Evolutionary conservation across 2,888 invertebrate species (phyloP).

Genomic region (Bimastos eiseni): DNA sequence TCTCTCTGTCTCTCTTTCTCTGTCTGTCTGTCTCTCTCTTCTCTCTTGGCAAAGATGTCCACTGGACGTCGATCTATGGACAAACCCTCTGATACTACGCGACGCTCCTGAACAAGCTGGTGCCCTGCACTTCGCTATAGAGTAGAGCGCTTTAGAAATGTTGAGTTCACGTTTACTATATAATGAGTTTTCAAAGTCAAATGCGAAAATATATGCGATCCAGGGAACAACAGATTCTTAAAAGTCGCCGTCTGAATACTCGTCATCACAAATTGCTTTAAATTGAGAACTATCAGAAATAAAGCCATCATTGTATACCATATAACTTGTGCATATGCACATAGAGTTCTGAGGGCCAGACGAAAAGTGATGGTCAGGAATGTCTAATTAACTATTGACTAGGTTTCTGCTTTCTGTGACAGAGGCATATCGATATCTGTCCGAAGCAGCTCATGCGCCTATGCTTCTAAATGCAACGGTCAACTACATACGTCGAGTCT

Average conservation of each 20-base stretch:
- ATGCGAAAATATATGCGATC: neutral
- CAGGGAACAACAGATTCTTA: neutral
- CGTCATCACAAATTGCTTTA: neutral
- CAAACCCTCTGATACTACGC: too few species aligned
- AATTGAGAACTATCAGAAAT: neutral
- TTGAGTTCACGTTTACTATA: too few species aligned
- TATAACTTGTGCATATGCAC: neutral
- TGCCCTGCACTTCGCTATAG: too few species aligned
- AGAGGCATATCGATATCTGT: slow-evolving; percentile 49
- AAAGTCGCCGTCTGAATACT: neutral
- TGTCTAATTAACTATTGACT: neutral
- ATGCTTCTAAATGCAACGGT: slow-evolving; percentile 56
- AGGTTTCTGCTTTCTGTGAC: neutral
- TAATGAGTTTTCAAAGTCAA: neutral
- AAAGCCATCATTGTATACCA: neutral
- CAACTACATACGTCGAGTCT: slow-evolving; percentile 53
- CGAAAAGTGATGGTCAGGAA: neutral
- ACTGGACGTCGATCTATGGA: too few species aligned
- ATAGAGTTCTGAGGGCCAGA: neutral
- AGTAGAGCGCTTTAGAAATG: too few species aligned
- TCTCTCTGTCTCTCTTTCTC: too few species aligned
- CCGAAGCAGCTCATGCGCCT: slow-evolving; percentile 59
- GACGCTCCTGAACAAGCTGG: too few species aligned
- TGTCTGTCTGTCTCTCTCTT: too few species aligned
- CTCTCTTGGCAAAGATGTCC: too few species aligned